These are phyloP conservation scores for Pungitius pungitius DNA, from an alignment of 2,113 vertebrate genomes.

Conservation along the genomic window DNA sequence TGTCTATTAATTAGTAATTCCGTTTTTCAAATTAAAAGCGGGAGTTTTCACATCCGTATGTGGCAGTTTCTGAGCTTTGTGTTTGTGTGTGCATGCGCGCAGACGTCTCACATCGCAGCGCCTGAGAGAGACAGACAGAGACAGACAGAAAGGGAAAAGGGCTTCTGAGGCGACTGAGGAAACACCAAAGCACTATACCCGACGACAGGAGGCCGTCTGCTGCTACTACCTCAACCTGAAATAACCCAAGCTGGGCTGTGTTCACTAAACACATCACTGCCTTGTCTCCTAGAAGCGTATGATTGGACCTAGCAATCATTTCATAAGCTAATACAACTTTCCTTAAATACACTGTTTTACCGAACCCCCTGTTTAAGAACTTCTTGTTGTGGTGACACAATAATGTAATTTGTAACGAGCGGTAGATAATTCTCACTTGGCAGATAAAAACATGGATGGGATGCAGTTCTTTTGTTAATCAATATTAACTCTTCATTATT, in stretches of 20 bases:
- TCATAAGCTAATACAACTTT: neutral
- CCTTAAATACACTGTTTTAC: neutral
- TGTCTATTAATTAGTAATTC: conserved; percentile 14
- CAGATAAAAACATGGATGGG: neutral
- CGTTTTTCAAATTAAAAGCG: conserved; percentile 14
- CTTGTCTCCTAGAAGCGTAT: neutral
- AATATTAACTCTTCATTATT: conserved; percentile 36
- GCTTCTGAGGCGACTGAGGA: conserved; percentile 48
- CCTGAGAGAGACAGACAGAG: neutral
- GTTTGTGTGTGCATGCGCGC: neutral
- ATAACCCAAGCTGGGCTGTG: conserved; percentile 21
- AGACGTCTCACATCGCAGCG: conserved; percentile 16
- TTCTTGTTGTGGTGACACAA: neutral
- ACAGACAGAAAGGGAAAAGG: neutral
- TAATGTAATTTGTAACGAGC: conserved; percentile 1
- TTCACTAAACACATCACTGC: conserved; percentile 23
- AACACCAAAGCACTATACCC: conserved; percentile 29
- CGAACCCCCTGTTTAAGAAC: neutral
- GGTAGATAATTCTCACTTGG: neutral
- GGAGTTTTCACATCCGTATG: neutral
- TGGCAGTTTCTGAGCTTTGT: neutral
- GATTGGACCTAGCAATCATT: neutral
- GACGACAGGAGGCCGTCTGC: conserved; percentile 9
- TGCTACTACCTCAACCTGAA: conserved; percentile 32
- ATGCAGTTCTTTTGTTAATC: conserved; percentile 26